These are phyloP conservation scores for Zalophus californianus DNA, from an alignment of 2,797 vertebrate genomes.

Conservation along the genomic window DNA sequence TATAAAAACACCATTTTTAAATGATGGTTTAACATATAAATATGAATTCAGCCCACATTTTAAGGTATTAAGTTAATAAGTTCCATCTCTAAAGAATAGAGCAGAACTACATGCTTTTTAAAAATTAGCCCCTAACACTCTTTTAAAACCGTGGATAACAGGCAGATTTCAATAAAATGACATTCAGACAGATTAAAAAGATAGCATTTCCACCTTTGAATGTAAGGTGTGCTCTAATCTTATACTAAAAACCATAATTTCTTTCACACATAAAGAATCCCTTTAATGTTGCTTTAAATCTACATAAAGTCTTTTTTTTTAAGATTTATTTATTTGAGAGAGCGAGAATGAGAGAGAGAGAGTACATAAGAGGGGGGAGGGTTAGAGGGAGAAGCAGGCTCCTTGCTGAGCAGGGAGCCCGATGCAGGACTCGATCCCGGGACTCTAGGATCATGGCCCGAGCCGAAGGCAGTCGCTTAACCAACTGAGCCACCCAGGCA, in stretches of 20 bases:
- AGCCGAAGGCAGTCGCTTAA: no score
- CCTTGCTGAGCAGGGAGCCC: no score
- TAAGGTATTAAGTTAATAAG: neutral
- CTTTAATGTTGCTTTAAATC: slow-evolving; percentile 56
- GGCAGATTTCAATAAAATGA: slow-evolving; percentile 54
- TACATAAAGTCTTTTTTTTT: neutral
- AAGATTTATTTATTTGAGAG: no score
- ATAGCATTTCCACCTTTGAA: neutral
- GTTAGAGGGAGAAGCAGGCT: no score
- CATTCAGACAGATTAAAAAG: slow-evolving; percentile 64
- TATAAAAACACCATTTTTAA: slow-evolving; percentile 14
- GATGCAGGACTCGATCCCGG: no score
- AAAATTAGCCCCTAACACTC: neutral
- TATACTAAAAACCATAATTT: slow-evolving; percentile 56
- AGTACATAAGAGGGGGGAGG: no score
- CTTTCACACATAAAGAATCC: slow-evolving; percentile 42
- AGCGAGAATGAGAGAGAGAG: no score
- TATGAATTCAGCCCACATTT: neutral
- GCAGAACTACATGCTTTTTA: neutral
- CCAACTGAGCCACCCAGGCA: neutral
- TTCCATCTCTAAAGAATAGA: slow-evolving; percentile 36
- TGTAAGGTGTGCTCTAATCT: slow-evolving; percentile 40
- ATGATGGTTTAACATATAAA: slow-evolving; percentile 41
- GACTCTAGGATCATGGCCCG: no score
- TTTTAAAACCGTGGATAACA: slow-evolving; percentile 20